Base-by-base conservation (phyloP, 1,140 invertebrate species). In the Popillia japonica region DNA sequence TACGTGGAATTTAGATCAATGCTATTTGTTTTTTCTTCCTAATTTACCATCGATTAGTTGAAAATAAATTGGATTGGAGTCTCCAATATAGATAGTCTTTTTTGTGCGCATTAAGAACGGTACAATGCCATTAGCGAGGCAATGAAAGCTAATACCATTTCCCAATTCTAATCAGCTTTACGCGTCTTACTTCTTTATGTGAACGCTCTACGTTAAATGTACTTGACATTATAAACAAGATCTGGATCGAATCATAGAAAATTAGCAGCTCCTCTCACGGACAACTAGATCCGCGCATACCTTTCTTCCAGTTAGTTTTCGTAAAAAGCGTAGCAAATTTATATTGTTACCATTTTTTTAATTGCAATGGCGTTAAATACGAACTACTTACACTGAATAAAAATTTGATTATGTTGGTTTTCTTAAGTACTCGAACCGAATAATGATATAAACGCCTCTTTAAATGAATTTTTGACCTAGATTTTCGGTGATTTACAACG, bases 211-310 rank as follows among this genome's bases (percentile, higher is more conserved):
- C 48, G 48, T 17, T 55, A 55, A 55, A 55, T 17, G 48, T 55
- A 55, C 48, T 55, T 55, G 48, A 55, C 48, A 55, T 55, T 55
- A 55, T 17, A 55, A 55, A 55, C 48, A 55, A 55, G 48, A 55
- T 55, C 48, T 55, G 17, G 48, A 55, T 55, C 48, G 14, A 55
- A 55, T 55, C 17, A 55, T 55, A 55, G 48, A 55, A 55, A 55
- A 55, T 55, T 55, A n/a, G n/a, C 17, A 55, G 17, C 48, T 55
- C 48, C 14, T 55, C 48, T 55, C 48, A 55, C 17, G 48, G 48
- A 55, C 48, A 55, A 55, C 48, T 14, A 55, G 48, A 55, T 55
- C 48, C 17, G 17, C 14, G 48, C 11, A 17, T n/a, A 17, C 17
- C 17, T 55, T 17, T 55, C 48, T 55, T 55, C 10, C 1, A 1